phyloP scores from a whole-genome alignment of 2,888 invertebrate genomes.

The Carabus problematicus region DNA sequence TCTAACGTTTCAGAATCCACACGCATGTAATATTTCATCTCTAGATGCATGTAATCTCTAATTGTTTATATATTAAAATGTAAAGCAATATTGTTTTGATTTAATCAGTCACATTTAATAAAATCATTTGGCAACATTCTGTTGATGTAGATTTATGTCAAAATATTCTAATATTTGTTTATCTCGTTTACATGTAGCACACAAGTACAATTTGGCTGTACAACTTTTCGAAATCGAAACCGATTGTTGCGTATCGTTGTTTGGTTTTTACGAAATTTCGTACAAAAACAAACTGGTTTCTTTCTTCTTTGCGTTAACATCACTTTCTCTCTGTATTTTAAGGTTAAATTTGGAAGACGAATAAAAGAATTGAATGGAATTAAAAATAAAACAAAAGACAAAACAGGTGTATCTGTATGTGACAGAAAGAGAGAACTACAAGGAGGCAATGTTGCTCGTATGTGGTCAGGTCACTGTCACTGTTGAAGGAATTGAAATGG shows the following conservation, averaged over 20 bases:
- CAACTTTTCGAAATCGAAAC: background rate
- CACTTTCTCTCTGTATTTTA: slow-evolving; percentile 25
- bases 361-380: no score
- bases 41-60: no score
- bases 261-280: slow-evolving; percentile 25
- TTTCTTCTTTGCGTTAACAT: slow-evolving; percentile 22
- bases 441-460: background rate
- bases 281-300: slow-evolving; percentile 1
- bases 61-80: no score
- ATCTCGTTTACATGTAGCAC: background rate
- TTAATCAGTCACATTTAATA: background rate
- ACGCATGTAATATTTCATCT: no score
- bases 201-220: background rate
- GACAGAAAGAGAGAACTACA: background rate
- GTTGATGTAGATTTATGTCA: no score
- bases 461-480: slow-evolving; percentile 27
- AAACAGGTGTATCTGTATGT: background rate
- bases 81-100: no score
- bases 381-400: background rate
- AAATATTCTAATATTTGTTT: background rate
- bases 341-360: no score
- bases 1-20: no score
- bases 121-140: background rate
- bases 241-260: slow-evolving; percentile 29
- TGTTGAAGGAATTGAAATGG: slow-evolving; percentile 14